These are phyloP conservation scores for Urocitellus parryii DNA, from an alignment of 2,113 vertebrate genomes.

Conservation along the genomic window DNA sequence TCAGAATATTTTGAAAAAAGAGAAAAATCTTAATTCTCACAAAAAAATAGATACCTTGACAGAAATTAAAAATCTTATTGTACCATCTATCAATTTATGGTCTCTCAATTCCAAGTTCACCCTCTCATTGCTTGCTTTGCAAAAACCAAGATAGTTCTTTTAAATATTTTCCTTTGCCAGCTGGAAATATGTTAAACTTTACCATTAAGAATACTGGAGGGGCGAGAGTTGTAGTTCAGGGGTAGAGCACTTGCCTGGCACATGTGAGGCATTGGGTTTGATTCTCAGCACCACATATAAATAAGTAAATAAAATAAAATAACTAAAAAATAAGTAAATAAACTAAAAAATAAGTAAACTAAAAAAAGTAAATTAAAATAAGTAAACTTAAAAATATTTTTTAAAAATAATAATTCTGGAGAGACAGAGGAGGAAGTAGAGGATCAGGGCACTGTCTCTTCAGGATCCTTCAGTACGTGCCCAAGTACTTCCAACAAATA, in stretches of 20 bases:
- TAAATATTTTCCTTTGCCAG: not conserved
- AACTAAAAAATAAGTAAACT: too few species aligned
- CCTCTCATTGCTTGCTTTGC: not conserved
- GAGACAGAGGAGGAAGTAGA: not conserved
- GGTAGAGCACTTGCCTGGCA: too few species aligned
- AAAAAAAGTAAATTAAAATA: too few species aligned
- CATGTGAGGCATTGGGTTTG: too few species aligned
- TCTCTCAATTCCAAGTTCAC: not conserved
- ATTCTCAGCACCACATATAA: too few species aligned
- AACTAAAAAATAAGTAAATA: too few species aligned
- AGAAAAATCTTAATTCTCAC: not conserved
- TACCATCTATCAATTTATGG: not conserved
- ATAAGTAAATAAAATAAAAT: too few species aligned
- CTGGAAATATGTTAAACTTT: not conserved
- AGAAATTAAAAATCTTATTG: constrained; percentile 40
- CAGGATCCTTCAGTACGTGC: not conserved
- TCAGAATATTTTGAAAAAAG: not conserved
- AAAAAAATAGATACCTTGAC: not conserved
- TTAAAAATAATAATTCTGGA: not conserved
- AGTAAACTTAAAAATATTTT: too few species aligned
- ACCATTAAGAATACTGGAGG: not conserved
- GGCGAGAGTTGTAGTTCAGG: too few species aligned
- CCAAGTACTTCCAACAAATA: not conserved
- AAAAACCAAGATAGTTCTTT: not conserved
- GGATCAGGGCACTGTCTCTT: not conserved